Evolutionary conservation across 2,888 invertebrate species (phyloP).

Genomic region (Mamestra brassicae): DNA sequence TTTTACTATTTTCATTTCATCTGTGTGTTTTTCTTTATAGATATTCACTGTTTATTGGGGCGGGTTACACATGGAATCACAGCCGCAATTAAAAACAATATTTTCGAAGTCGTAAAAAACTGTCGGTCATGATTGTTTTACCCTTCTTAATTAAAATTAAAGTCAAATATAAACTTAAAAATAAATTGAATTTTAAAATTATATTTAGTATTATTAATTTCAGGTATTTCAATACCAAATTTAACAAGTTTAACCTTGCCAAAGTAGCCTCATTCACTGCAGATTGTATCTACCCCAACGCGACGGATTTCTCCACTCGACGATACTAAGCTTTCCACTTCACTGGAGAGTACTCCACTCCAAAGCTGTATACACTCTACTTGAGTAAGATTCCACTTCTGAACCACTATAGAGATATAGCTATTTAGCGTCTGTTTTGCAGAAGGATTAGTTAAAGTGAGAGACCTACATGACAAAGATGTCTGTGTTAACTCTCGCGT

Average conservation of each 20-base stretch:
- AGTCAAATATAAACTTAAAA: no score
- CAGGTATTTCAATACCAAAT: not conserved
- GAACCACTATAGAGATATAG: conserved; percentile 13
- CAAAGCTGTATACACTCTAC: conserved; percentile 57
- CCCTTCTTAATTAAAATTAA: no score
- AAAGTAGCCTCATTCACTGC: conserved; percentile 5
- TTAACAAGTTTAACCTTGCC: not conserved
- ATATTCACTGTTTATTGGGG: not conserved
- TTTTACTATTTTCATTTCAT: not conserved
- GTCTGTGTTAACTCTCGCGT: not conserved
- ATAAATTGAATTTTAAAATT: no score
- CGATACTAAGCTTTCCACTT: conserved; percentile 55
- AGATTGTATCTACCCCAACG: conserved; percentile 41
- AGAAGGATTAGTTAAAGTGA: conserved; percentile 16
- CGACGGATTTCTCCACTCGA: conserved; percentile 59
- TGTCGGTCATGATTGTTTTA: no score
- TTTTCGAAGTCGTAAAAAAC: not conserved
- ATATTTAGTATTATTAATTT: not conserved
- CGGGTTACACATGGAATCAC: not conserved
- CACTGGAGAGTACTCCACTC: conserved; percentile 35
- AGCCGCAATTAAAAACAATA: not conserved
- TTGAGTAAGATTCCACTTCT: conserved; percentile 38
- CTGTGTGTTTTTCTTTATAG: not conserved
- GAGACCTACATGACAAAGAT: not conserved
- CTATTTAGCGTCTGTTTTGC: conserved; percentile 1